Evolutionary conservation across 2,888 invertebrate genomes (phyloP), one percentile per base, ranked within the genome.

Genomic region (Trissolcus japonicus): DNA sequence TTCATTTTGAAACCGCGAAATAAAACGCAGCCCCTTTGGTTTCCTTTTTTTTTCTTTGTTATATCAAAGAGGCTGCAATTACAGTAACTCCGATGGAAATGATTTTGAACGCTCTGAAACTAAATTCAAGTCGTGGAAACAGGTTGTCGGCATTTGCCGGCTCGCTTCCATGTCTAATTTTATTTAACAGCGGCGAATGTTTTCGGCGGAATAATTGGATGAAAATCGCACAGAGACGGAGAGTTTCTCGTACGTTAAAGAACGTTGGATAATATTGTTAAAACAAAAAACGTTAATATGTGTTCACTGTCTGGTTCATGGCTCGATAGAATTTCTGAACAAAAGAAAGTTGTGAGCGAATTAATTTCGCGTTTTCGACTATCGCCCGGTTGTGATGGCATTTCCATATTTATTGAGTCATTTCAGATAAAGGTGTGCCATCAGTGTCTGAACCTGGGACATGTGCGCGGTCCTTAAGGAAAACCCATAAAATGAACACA

Each of bases 181-280:
- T 19, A 59, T 56, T 56, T 56, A 17, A 35, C 56, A 56, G 11
- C 41, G 41, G 21, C 56, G 35, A 41, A 19, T 56, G 19, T 56
- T 56, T 43, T n/a, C 29, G 56, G 46, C 59, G 46, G 25, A 59
- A 59, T n/a, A 59, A 59, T 59, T 59, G 16, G 46, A 25, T 21
- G 19, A 57, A 21, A 43, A 43, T 41, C 56, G 43, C 13, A 57
- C 17, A 19, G 19, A 48, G 59, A 2, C 19, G 14, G n/a, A n/a
- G n/a, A 29, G 14, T 46, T 46, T 13, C 25, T 59, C 21, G 43
- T 56, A 25, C 21, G 14, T n/a, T n/a, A 11, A 25, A 53, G 53
- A 53, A 53, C 21, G 25, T 46, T 7, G 46, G 25, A 46, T 59
- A 59, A 59, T 46, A 21, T 46, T 25, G 11, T 21, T 25, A 19